Percentiles rank a stretch among this genome's conserved stretches.
Evolutionary conservation across 2,888 invertebrate genomes (phyloP).

Genomic region (Alloscopus bannaensis): DNA sequence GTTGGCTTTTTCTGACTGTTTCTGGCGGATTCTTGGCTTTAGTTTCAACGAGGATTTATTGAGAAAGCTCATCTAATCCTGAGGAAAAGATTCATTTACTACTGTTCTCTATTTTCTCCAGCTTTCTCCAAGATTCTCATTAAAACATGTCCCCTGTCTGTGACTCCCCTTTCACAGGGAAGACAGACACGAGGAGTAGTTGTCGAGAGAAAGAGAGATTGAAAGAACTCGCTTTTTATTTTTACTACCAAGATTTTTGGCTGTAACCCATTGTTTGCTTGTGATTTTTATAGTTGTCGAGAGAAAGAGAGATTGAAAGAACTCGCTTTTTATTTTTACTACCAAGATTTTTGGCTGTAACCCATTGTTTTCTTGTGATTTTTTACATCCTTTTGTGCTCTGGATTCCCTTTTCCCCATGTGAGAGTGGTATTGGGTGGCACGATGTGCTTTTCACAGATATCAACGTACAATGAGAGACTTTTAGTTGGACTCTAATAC

Average conservation of each 20-base stretch:
- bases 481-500: too few relatives aligned
- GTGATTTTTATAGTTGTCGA: too few relatives aligned
- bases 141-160: slow-evolving; percentile 53
- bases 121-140: slow-evolving; percentile 49
- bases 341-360: slow-evolving; percentile 22
- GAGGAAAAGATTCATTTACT: slow-evolving; percentile 47
- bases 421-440: too few relatives aligned
- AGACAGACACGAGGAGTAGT: slow-evolving; percentile 10
- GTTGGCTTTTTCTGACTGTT: slow-evolving; percentile 22
- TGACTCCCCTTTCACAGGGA: slow-evolving; percentile 23
- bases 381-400: neutral
- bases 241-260: slow-evolving; percentile 25
- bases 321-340: slow-evolving; percentile 21
- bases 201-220: slow-evolving; percentile 27
- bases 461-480: too few relatives aligned
- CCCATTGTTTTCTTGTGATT: slow-evolving; percentile 29
- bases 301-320: slow-evolving; percentile 2
- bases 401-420: slow-evolving; percentile 20
- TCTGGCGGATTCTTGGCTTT: slow-evolving; percentile 33
- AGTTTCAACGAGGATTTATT: slow-evolving; percentile 50
- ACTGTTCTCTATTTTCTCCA: slow-evolving; percentile 1
- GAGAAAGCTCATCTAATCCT: slow-evolving; percentile 50
- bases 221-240: slow-evolving; percentile 21
- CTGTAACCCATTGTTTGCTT: slow-evolving; percentile 23
- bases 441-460: too few relatives aligned